These are phyloP conservation scores for Asarcornis scutulata DNA, from an alignment of 2,113 vertebrate species.

Conservation along the genomic window DNA sequence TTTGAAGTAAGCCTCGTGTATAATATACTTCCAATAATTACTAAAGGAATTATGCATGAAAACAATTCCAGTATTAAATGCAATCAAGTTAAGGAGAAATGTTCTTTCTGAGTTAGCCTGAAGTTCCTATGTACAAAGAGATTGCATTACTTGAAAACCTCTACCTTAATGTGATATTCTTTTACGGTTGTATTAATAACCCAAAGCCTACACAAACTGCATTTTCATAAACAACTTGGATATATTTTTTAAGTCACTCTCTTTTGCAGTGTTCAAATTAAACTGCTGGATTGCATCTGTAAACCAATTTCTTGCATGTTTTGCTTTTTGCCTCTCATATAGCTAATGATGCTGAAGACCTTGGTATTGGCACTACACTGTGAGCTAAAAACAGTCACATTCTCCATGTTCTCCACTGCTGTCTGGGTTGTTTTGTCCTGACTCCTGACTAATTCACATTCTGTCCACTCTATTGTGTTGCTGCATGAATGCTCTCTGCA, in stretches of 20 bases:
- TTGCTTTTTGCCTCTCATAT: not conserved
- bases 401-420: not conserved
- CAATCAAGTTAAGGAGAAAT: not conserved
- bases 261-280: not conserved
- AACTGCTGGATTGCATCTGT: not conserved
- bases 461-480: slow-evolving; percentile 40
- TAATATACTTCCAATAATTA: not conserved
- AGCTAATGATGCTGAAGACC: not conserved
- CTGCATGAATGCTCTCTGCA: slow-evolving; percentile 69
- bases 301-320: not conserved
- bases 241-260: not conserved
- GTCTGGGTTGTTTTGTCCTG: not conserved
- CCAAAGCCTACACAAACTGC: not conserved
- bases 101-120: not conserved
- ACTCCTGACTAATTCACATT: slow-evolving; percentile 71
- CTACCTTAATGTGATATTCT: not conserved
- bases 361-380: fast-evolving
- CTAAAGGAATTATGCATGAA: not conserved
- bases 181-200: not conserved
- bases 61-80: not conserved
- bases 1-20: not conserved
- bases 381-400: not conserved
- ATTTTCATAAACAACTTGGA: not conserved
- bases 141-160: fast-evolving
- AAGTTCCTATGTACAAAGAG: not conserved